Conservation (phyloP, 2,888 invertebrate species). For the Thymelicus acteon region DNA sequence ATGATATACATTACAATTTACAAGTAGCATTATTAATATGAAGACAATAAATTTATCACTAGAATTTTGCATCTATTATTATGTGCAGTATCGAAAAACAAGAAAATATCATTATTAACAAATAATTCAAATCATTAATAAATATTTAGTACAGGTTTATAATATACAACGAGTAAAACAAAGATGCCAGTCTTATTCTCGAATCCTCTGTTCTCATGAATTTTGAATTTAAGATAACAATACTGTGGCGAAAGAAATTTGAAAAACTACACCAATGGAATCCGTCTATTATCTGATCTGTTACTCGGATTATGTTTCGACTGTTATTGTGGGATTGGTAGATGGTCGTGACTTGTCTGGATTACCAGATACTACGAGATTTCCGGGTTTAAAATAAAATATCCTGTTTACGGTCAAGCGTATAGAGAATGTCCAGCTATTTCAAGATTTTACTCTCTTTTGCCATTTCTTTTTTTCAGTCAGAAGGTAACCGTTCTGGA, state of each 20-base stretch:
- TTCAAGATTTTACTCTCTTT: slow-evolving; percentile 6
- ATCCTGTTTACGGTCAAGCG: slow-evolving; percentile 20
- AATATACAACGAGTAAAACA: neutral
- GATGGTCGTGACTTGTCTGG: slow-evolving; percentile 31
- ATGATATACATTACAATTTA: too few species aligned
- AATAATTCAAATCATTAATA: too few species aligned
- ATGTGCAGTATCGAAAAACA: neutral
- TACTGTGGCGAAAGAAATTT: slow-evolving; percentile 15
- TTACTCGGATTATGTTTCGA: slow-evolving; percentile 28
- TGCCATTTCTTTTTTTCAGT: neutral
- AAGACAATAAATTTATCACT: too few species aligned
- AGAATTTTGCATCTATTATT: too few species aligned
- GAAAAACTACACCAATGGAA: slow-evolving; percentile 28
- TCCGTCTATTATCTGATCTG: slow-evolving; percentile 27
- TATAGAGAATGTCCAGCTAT: slow-evolving; percentile 10
- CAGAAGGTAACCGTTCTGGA: too few species aligned
- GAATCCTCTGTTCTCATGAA: neutral
- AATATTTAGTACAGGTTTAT: neutral
- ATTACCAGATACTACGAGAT: slow-evolving; percentile 17
- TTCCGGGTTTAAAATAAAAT: slow-evolving; percentile 29
- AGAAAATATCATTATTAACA: too few species aligned
- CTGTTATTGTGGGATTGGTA: slow-evolving; percentile 31
- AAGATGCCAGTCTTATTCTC: neutral
- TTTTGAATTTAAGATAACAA: slow-evolving; percentile 6
- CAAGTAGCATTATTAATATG: too few species aligned